Base-by-base conservation (phyloP, 2,888 invertebrate species). In the Branchellion lobata region DNA sequence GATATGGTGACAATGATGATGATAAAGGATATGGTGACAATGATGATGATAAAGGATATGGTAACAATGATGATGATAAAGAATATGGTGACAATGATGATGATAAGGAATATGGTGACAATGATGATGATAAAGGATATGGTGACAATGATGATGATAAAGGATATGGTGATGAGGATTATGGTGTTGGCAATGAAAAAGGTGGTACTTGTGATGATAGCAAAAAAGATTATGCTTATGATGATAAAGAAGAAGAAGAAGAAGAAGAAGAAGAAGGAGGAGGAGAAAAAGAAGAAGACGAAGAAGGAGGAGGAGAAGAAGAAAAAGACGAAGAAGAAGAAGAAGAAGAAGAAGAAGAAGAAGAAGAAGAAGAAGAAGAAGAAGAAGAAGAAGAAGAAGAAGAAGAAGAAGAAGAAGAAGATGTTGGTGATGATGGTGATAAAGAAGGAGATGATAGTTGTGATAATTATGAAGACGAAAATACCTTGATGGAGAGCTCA, bases 401-500 rank as follows among this genome's bases (percentile, higher is more conserved):
- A n/a, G n/a, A n/a, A n/a, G 29, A 29, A 11, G 5, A 21, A 11
- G 65, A 65, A 27, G 65, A 65, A 11, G 65, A 21, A 3, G 65
- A 21, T 65, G 65, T 11, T 65, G 65, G 21, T 65, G 65, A 29
- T 65, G 65, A 65, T 65, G 65, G 21, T 65, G 5, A 21, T 29
- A 21, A 65, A 27, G 65, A 65, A 11, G 65, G 21, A 11, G n/a
- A 65, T n/a, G n/a, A 65, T 65, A 11, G 29, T 65, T 3, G 21
- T 11, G n/a, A 65, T 65, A 21, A 21, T 21, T 5, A 21, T 65
- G 29, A 65, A 11, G 65, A 27, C n/a, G n/a, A 65, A 5, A 14
- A 27, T 57, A 76, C 76, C 57, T 76, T 57, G 57, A 76, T 57
- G 24, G 34, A 31, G 21, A 76, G 57, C 27, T 57, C 53, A 0